Evolutionary conservation across 1,140 invertebrate species (phyloP), one percentile per base, ranked within the genome.

Genomic region (Aphelinus atriplicis): DNA sequence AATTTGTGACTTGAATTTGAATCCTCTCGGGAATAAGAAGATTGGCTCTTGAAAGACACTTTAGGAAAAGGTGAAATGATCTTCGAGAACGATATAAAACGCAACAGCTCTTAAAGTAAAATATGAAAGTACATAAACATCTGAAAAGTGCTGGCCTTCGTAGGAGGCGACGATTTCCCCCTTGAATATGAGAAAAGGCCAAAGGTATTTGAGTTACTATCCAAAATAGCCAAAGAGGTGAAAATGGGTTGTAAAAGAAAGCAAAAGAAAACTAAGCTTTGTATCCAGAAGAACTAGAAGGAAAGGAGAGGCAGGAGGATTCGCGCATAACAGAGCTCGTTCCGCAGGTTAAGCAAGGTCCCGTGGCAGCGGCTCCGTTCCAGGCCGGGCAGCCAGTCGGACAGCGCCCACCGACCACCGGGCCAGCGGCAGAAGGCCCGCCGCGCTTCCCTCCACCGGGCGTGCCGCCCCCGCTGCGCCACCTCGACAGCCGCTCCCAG

Each of bases 401-500:
- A 26, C 26, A 26, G 26, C 72, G 71, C 47, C 77, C 78, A 26
- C 80, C 81, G 2, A 81, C 81, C 77, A 85, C 84, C 78, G 84
- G 81, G 68, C 70, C 81, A 26, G 69, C 81, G n/a, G 4, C 77
- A 50, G 82, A 80, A 51, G 81, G 77, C 58, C 79, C 80, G 6
- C 80, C 81, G 51, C 78, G 78, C 7, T 70, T 69, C 77, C 78
- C 71, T 72, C 78, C 73, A 43, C 78, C 76, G 42, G 65, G 58
- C 42, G 50, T n/a, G 42, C 26, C 26, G 0, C 88, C 86, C 26
- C 82, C 83, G 4, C 83, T 88, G 5, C 85, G 81, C 7, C 86
- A 89, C 82, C 78, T 83, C 45, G 90, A 91, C 62, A 89, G 86
- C 7, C 84, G 88, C 60, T 81, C 87, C 42, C 78, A 79, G 7